Evolutionary conservation across 2,113 vertebrate species (phyloP).

Genomic region (Zeus faber): DNA sequence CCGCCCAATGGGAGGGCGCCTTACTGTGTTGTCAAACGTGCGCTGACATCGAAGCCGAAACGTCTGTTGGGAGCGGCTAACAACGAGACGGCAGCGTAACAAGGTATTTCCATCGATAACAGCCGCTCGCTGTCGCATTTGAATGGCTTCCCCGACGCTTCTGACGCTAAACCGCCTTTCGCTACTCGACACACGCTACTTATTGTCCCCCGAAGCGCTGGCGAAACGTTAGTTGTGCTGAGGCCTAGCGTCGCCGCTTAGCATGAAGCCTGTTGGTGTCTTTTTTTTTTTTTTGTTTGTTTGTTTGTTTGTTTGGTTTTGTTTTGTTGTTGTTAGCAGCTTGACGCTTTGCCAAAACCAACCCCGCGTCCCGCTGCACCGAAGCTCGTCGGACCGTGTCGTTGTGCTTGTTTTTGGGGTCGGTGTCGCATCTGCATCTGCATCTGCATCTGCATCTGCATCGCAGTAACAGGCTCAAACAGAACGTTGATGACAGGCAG

Average conservation of each 20-base stretch:
- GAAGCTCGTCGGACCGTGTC: no score
- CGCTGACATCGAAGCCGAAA: slow-evolving; percentile 52
- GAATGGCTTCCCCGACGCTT: neutral
- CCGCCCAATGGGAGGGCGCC: slow-evolving; percentile 61
- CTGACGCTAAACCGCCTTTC: fast-evolving
- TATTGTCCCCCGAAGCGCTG: neutral
- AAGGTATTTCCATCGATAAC: slow-evolving; percentile 55
- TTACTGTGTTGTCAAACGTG: slow-evolving; percentile 63
- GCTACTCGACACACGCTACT: fast-evolving
- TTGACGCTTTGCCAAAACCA: neutral
- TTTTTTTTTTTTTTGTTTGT: no score
- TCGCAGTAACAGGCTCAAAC: no score
- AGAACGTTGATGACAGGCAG: no score
- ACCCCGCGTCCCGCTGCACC: neutral
- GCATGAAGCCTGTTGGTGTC: slow-evolving; percentile 23
- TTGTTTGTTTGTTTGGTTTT: no score
- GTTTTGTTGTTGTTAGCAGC: no score
- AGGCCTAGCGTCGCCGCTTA: slow-evolving; percentile 47
- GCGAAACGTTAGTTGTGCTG: slow-evolving; percentile 4
- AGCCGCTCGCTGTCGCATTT: neutral
- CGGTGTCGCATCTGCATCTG: no score
- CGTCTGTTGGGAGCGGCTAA: slow-evolving; percentile 27
- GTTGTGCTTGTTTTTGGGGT: no score
- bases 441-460: no score
- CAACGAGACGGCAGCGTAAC: slow-evolving; percentile 49